These are phyloP conservation scores for Pachycephala philippinensis DNA, from an alignment of 2,113 vertebrate genomes.

Conservation along the genomic window DNA sequence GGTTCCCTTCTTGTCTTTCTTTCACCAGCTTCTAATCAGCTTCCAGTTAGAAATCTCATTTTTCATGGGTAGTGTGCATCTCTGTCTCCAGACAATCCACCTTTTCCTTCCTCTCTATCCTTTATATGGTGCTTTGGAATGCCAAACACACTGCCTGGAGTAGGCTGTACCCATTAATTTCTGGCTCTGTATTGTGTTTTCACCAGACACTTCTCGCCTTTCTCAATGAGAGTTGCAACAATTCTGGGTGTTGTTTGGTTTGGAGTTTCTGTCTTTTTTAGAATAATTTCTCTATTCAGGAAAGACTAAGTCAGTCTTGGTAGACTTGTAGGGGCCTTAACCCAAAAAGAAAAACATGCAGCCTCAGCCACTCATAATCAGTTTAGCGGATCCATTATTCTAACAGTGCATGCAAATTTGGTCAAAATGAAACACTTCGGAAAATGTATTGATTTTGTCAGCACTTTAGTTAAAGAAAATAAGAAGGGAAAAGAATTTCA, in stretches of 20 bases:
- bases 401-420: background rate
- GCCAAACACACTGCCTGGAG: background rate
- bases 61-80: background rate
- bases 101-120: background rate
- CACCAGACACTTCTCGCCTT: background rate
- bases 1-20: background rate
- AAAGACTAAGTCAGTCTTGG: background rate
- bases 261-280: background rate
- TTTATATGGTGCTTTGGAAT: background rate
- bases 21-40: background rate
- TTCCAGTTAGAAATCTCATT: background rate
- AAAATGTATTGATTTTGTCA: constrained; percentile 8
- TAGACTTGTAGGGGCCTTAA: background rate
- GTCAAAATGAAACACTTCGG: constrained; percentile 35
- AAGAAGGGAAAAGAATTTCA: background rate
- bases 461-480: background rate
- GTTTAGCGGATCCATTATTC: background rate
- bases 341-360: background rate
- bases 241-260: background rate
- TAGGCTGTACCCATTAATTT: background rate
- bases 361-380: background rate
- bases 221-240: background rate
- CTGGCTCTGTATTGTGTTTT: background rate
- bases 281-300: background rate
- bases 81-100: background rate